These are phyloP conservation scores for Cryptomyrus ogoouensis DNA, from an alignment of 2,113 vertebrate genomes.

Conservation along the genomic window DNA sequence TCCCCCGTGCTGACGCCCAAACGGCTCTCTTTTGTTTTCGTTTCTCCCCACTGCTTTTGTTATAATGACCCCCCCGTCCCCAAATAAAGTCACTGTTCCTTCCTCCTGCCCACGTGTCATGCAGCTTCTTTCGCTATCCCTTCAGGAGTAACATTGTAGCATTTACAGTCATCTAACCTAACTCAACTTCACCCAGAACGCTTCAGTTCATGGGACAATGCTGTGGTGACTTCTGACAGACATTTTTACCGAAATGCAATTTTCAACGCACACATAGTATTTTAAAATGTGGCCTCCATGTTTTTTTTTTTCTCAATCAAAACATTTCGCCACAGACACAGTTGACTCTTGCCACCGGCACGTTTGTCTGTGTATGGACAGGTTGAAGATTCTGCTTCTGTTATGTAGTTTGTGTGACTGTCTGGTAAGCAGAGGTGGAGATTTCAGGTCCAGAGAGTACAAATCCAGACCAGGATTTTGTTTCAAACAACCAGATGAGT, in stretches of 20 bases:
- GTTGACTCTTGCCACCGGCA: neutral
- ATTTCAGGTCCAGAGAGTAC: too few relatives aligned
- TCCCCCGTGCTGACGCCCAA: neutral
- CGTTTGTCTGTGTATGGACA: neutral
- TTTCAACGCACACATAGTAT: neutral
- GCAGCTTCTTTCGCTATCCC: neutral
- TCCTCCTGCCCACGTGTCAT: neutral
- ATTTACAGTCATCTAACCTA: neutral
- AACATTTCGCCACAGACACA: neutral
- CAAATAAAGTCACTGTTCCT: neutral
- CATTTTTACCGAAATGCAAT: neutral
- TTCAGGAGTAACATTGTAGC: neutral
- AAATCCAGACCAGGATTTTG: too few relatives aligned
- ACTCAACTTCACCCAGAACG: neutral
- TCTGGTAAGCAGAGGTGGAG: neutral
- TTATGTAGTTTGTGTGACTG: neutral
- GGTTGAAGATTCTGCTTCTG: neutral
- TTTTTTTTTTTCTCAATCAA: neutral
- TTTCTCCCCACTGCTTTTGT: constrained; percentile 5
- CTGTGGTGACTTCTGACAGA: neutral
- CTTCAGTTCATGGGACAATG: neutral
- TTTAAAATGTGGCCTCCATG: neutral
- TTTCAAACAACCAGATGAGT: too few relatives aligned
- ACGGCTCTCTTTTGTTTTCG: neutral
- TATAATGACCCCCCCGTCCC: neutral